Base-by-base conservation (phyloP, 2,888 invertebrate genomes). In the Branchipolynoe longqiensis region DNA sequence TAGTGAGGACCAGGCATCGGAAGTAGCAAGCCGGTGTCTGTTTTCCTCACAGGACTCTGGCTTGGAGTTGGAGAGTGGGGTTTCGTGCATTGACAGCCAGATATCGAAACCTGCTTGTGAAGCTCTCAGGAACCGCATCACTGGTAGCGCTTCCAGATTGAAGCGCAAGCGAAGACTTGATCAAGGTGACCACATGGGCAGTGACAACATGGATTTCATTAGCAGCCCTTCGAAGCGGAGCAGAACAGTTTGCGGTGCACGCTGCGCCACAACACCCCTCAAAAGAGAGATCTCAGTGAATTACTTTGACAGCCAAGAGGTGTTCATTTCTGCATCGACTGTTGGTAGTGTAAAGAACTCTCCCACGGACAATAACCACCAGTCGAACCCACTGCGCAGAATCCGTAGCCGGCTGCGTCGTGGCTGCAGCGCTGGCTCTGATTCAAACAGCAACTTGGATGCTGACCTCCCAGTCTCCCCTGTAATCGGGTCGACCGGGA, bases 401-500 rank as follows among this genome's bases (percentile, higher is more conserved):
- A 3, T 6, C 8, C 33, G 36, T n/a, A 31, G 41, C 18, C 78
- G 78, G 28, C 41, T 41, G 25, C 48, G 41, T 12, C 78, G 78
- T 1, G 28, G 28, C 25, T 54, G 54, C 25, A 78, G 78, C 18
- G 41, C 78, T 2, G 78, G 78, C 14, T 78, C 78, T 22, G 28
- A 40, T 4, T 78, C 78, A 12, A 48, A 48, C 12, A 78, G 78
- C 25, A 78, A 78, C 48, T 28, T 78, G 41, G 78, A 78, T 33
- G 4, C 28, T 2, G 73, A 73, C 25, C 28, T 48, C 48, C n/a
- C 69, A 12, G 78, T 18, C 28, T 78, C 78, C 28, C 78, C 78
- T 1, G 54, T 31, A 48, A 48, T 54, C 22, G 25, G n/a, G n/a
- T 40, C 73, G 12, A 33, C 41, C 6, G 25, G 28, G n/a, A 40